These are phyloP conservation scores for Drosophila rhopaloa DNA, from an alignment of 1,140 invertebrate genomes.

Conservation along the genomic window DNA sequence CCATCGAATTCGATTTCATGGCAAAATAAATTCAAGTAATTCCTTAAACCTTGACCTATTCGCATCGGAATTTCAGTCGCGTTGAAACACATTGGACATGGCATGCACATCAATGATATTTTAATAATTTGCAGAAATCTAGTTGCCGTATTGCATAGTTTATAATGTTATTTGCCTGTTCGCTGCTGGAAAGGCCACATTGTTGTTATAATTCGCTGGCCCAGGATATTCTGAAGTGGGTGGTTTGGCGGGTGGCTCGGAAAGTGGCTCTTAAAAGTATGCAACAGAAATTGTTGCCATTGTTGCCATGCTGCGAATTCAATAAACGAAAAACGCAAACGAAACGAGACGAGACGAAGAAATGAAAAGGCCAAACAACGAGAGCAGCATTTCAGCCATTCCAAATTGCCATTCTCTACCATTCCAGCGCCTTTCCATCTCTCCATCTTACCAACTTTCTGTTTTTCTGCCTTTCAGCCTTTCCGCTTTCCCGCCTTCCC, in stretches of 20 bases:
- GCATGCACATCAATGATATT: slow-evolving; percentile 17
- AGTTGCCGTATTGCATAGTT: slow-evolving; percentile 15
- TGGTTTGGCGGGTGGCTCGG: neutral
- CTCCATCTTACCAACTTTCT: slow-evolving; percentile 6
- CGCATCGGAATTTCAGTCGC: neutral
- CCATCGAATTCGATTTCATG: neutral
- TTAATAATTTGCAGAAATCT: slow-evolving; percentile 19
- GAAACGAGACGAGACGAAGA: slow-evolving; percentile 14
- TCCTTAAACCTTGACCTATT: slow-evolving; percentile 7
- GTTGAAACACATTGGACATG: neutral
- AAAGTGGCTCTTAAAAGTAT: slow-evolving; percentile 25
- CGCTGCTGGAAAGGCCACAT: neutral
- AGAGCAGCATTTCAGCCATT: slow-evolving; percentile 51
- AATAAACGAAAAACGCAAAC: slow-evolving; percentile 27
- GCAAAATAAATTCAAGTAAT: neutral
- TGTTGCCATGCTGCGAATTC: slow-evolving; percentile 59
- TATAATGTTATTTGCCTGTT: slow-evolving; percentile 16
- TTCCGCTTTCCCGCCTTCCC: neutral
- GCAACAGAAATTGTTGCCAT: slow-evolving; percentile 50
- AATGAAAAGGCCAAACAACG: slow-evolving; percentile 39
- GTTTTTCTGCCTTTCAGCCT: neutral
- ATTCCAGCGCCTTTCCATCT: slow-evolving; percentile 1
- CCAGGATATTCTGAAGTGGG: neutral
- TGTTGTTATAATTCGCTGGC: slow-evolving; percentile 20
- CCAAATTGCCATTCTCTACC: slow-evolving; percentile 38